A percentile compares a stretch with the other conserved stretches of the same genome.
Conservation (phyloP, 64 coral and sea anemone genomes). For the Montipora foliosa region DNA sequence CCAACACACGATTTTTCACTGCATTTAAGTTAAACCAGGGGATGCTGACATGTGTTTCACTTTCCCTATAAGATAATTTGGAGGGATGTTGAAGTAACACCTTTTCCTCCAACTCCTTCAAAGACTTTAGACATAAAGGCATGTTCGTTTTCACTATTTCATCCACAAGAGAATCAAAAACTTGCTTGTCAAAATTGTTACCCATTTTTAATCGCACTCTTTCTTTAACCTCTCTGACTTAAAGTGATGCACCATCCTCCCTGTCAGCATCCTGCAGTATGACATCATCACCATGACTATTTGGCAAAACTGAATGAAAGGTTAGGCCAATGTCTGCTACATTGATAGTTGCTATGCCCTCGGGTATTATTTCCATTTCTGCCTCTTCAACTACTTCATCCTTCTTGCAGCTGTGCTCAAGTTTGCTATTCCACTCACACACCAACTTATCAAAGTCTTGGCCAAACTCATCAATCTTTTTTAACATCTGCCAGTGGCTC, state of each 20-base stretch:
- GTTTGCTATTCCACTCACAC: constrained; percentile 1
- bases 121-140: not conserved
- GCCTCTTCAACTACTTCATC: not conserved
- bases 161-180: not conserved
- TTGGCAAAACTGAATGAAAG: not conserved
- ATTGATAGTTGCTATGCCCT: not conserved
- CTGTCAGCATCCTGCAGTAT: not conserved
- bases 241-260: not conserved
- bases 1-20: not conserved
- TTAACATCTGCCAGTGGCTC: constrained; percentile 24
- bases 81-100: not conserved
- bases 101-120: not conserved
- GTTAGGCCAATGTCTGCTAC: not conserved
- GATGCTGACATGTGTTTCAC: not conserved
- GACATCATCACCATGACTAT: not conserved
- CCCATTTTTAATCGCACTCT: not conserved
- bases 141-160: not conserved
- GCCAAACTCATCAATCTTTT: constrained; percentile 39
- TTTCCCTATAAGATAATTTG: not conserved
- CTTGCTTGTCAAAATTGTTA: not conserved
- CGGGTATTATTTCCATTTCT: not conserved
- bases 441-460: not conserved
- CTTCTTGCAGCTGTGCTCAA: not conserved
- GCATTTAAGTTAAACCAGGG: not conserved
- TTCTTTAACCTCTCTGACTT: not conserved